phyloP scores from a whole-genome alignment of 1,140 invertebrate species.

The Muscidifurax raptorellus region DNA sequence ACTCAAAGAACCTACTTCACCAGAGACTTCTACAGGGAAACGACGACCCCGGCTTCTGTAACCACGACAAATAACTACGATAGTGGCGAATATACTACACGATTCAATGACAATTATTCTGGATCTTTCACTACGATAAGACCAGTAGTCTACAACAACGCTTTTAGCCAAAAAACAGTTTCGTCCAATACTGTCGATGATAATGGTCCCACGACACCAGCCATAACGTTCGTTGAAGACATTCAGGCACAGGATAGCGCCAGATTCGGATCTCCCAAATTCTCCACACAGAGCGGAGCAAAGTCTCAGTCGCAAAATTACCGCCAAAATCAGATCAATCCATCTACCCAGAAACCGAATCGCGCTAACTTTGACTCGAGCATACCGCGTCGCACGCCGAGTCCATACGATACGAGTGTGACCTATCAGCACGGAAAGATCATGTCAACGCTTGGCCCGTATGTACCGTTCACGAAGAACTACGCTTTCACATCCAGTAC shows the following conservation, averaged over 20 bases:
- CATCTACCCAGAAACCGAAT: conserved; percentile 65
- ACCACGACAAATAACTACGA: conserved; percentile 22
- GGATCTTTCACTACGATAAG: conserved; percentile 30
- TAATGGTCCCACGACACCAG: background rate
- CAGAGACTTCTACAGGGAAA: conserved; percentile 29
- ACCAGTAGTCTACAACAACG: conserved; percentile 27
- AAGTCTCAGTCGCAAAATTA: conserved; percentile 55
- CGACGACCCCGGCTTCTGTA: background rate
- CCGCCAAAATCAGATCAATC: conserved; percentile 62
- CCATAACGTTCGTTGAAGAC: background rate
- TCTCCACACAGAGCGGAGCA: conserved; percentile 49
- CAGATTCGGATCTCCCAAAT: conserved; percentile 40
- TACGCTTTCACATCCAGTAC: conserved; percentile 66
- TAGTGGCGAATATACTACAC: background rate
- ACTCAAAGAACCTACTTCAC: conserved; percentile 29
- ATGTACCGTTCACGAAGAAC: conserved; percentile 71
- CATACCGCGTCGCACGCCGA: conserved; percentile 58
- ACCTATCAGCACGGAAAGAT: conserved; percentile 68
- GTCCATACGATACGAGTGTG: conserved; percentile 66
- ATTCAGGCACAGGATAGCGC: conserved; percentile 34
- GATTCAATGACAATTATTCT: background rate
- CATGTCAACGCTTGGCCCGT: conserved; percentile 67
- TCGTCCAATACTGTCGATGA: conserved; percentile 19
- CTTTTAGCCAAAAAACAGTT: conserved; percentile 20
- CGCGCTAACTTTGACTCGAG: conserved; percentile 55